Conservation (phyloP, 2,888 invertebrate genomes). For the Drosophila pegasa region DNA sequence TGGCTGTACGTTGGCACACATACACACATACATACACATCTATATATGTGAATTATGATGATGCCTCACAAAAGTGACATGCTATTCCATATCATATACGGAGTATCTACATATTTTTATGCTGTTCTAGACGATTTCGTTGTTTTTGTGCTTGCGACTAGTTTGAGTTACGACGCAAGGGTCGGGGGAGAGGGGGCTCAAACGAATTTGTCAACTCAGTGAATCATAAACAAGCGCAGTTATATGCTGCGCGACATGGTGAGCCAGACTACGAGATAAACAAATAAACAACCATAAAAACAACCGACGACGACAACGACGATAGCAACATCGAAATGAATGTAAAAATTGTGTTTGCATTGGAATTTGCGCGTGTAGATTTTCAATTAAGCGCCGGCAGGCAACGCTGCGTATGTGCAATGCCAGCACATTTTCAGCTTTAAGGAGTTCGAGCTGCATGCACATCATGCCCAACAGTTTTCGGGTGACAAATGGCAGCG, state of each 20-base stretch:
- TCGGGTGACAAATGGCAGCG: slow-evolving; percentile 55
- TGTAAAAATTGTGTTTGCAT: slow-evolving; percentile 63
- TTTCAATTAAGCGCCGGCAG: slow-evolving; percentile 62
- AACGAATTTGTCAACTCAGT: slow-evolving; percentile 74
- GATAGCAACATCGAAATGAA: slow-evolving; percentile 28
- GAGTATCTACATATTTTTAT: slow-evolving; percentile 51
- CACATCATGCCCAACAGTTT: slow-evolving; percentile 52
- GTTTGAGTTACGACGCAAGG: slow-evolving; percentile 40
- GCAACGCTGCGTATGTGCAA: slow-evolving; percentile 68
- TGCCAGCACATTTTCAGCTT: slow-evolving; percentile 44
- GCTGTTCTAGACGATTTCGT: slow-evolving; percentile 55
- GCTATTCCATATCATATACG: slow-evolving; percentile 51
- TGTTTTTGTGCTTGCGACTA: slow-evolving; percentile 23
- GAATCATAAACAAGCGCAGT: slow-evolving; percentile 68
- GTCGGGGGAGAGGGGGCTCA: slow-evolving; percentile 22
- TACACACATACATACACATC: no score
- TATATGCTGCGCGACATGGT: slow-evolving; percentile 56
- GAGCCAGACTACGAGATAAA: slow-evolving; percentile 36
- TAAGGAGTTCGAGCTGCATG: slow-evolving; percentile 15
- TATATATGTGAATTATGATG: slow-evolving; percentile 67
- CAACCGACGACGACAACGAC: slow-evolving; percentile 20
- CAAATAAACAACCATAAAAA: slow-evolving; percentile 18
- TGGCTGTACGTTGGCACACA: slow-evolving; percentile 31
- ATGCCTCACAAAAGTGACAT: slow-evolving; percentile 70
- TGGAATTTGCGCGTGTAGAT: slow-evolving; percentile 67